phyloP scores from a whole-genome alignment of 2,797 vertebrate genomes.

The Babyrousa celebensis region DNA sequence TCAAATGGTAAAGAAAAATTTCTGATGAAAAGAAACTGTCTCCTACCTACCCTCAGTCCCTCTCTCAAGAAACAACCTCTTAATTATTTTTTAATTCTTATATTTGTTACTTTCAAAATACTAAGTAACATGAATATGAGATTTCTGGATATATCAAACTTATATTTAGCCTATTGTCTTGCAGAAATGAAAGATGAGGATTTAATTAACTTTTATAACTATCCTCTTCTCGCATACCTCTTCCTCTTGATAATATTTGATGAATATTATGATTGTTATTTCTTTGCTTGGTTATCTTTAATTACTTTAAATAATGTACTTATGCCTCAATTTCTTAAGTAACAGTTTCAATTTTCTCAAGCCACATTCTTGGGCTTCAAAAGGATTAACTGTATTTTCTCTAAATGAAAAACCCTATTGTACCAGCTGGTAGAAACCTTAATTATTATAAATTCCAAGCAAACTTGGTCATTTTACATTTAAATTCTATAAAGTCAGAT shows the following conservation, averaged over 20 bases:
- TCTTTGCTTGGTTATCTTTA: constrained; percentile 82
- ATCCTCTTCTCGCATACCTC: constrained; percentile 63
- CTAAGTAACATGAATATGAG: constrained; percentile 67
- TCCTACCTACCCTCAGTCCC: neutral
- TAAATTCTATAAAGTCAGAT: constrained; percentile 49
- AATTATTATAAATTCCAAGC: constrained; percentile 39
- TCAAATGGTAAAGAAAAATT: constrained; percentile 42
- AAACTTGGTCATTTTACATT: constrained; percentile 55
- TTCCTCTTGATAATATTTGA: constrained; percentile 64
- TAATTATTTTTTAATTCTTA: constrained; percentile 67
- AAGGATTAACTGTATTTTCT: constrained; percentile 76
- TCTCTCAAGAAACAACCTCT: constrained; percentile 43
- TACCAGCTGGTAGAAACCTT: constrained; percentile 54
- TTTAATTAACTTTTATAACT: constrained; percentile 77
- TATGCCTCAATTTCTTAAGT: constrained; percentile 74
- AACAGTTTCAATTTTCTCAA: constrained; percentile 77
- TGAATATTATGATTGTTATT: constrained; percentile 80
- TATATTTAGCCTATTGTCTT: constrained; percentile 79
- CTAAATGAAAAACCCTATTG: constrained; percentile 73
- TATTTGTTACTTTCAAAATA: constrained; percentile 66
- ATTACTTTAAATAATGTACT: constrained; percentile 83
- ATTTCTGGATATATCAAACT: constrained; percentile 76
- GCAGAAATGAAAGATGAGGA: constrained; percentile 78
- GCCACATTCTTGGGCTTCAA: constrained; percentile 43
- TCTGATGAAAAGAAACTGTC: constrained; percentile 17